Base-by-base conservation (phyloP, 2,113 vertebrate genomes). In the Diglossa brunneiventris region DNA sequence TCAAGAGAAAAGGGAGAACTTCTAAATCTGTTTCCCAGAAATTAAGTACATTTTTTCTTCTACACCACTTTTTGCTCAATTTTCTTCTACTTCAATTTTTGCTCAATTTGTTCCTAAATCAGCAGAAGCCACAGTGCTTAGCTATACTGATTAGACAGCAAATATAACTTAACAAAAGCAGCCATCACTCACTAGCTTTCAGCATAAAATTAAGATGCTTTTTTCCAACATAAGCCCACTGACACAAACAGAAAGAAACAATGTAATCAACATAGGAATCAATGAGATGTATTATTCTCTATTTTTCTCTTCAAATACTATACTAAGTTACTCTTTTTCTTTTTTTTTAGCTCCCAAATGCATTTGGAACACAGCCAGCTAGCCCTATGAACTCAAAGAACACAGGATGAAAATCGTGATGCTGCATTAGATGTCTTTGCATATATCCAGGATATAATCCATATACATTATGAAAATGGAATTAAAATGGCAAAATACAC, bases 271-370 rank as follows among this genome's bases (percentile, higher is more conserved):
- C 1, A 4, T 6, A 33, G 46, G 20, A 78, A 52, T 52, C 33
- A 89, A 7, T 26, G 23, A 46, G 6, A 86, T 39, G 5, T 3
- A 53, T 47, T 78, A 35, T 33, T 76, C 3, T 12, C 23, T 42
- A 0, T 11, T 53, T 79, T 81, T 47, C 53, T 46, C 13, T 67
- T 49, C 16, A 55, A 78, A 67, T 10, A 31, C 1, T 3, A 70
- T 10, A 31, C 1, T 4, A 63, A 33, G 4, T 10, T 78, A 41
- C 47, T 46, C 3, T 0, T 13, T 35, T 66, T 27, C 20, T 1
- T 24, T 41, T 47, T 47, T 31, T 62, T 63, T 19, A 42, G 30
- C 15, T 41, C 15, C 7, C 6, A n/a, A 27, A 37, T 19, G 44
- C 50, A 26, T 70, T 81, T 21, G 41, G 15, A 41, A 46, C 14